Evolutionary conservation across 2,888 invertebrate species (phyloP).

Genomic region (Brachypterus glaber): DNA sequence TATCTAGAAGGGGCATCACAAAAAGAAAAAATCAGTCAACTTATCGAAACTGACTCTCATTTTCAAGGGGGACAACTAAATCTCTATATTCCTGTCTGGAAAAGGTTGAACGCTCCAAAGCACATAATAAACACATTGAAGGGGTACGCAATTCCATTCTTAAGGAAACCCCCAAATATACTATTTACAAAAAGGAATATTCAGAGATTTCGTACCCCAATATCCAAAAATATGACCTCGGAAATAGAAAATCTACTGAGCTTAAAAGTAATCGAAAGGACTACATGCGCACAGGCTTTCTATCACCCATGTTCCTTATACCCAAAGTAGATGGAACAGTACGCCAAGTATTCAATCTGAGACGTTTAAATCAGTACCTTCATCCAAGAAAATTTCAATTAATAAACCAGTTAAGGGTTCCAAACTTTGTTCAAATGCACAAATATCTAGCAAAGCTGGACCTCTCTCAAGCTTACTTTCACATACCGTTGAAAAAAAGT

Average conservation of each 20-base stretch:
- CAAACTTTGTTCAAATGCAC: conserved; percentile 16
- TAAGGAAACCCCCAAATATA: too few relatives aligned
- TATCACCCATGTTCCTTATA: conserved; percentile 15
- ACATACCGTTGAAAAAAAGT: conserved; percentile 13
- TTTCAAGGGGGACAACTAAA: too few relatives aligned
- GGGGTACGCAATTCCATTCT: too few relatives aligned
- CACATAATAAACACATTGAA: too few relatives aligned
- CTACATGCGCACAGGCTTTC: conserved; percentile 8
- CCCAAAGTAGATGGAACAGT: conserved; percentile 13
- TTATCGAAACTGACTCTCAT: too few relatives aligned
- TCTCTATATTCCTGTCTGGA: too few relatives aligned
- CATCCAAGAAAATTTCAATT: conserved; percentile 16
- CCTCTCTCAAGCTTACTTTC: conserved; percentile 20
- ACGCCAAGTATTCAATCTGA: conserved; percentile 16
- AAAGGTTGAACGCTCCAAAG: too few relatives aligned
- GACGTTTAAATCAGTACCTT: conserved; percentile 13
- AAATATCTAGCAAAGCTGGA: conserved; percentile 19
- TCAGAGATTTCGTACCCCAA: too few relatives aligned
- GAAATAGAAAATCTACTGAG: not conserved
- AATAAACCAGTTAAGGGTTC: conserved; percentile 17
- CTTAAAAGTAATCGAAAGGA: conserved; percentile 1
- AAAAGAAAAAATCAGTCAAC: too few relatives aligned
- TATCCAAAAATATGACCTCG: conserved; percentile 2
- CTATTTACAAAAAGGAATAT: too few relatives aligned
- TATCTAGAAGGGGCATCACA: too few relatives aligned